These are phyloP conservation scores for Gymnarchus niloticus DNA, from an alignment of 2,113 vertebrate genomes.

Conservation along the genomic window DNA sequence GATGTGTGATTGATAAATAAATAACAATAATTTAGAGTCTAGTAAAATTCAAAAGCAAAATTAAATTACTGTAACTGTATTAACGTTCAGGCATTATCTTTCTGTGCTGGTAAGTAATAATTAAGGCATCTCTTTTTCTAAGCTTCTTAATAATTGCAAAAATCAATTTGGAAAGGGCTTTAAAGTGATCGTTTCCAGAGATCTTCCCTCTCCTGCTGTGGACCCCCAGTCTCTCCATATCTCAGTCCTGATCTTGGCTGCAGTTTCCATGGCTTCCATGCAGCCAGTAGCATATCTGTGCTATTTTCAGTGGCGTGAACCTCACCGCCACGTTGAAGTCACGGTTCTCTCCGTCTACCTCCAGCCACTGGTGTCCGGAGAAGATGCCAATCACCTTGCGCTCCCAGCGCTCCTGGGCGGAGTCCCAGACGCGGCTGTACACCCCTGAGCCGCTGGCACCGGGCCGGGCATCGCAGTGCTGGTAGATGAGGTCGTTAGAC, in stretches of 20 bases:
- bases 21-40: neutral
- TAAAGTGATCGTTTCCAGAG: neutral
- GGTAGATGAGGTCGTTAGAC: conserved; percentile 64
- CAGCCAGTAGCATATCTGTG: conserved; percentile 73
- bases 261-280: conserved; percentile 62
- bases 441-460: conserved; percentile 72
- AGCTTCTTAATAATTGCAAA: neutral
- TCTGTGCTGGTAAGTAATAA: neutral
- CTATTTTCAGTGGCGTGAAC: conserved; percentile 67
- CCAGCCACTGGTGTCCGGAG: conserved; percentile 71
- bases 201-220: neutral
- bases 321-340: conserved; percentile 65
- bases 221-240: neutral
- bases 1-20: neutral
- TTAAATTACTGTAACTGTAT: neutral
- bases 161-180: no score
- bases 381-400: conserved; percentile 71
- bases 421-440: conserved; percentile 64
- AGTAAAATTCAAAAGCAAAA: neutral
- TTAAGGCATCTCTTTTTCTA: neutral
- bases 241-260: conserved; percentile 40
- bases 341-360: conserved; percentile 64
- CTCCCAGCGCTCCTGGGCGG: conserved; percentile 58
- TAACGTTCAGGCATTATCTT: neutral
- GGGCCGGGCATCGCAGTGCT: conserved; percentile 64